Conservation (phyloP, 2,888 invertebrate species). For the Parnassius glacialis region DNA sequence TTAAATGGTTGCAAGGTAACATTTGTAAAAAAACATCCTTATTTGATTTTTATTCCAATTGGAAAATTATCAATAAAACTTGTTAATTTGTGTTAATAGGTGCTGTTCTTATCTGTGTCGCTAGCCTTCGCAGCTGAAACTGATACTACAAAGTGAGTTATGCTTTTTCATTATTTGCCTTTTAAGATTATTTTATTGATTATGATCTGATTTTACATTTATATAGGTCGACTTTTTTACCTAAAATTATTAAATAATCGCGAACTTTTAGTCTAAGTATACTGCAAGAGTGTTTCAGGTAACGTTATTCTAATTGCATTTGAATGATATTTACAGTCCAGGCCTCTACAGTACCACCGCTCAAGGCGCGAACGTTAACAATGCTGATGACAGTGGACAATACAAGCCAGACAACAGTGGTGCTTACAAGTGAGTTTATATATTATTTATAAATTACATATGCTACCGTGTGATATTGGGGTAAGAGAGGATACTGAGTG, state of each 20-base stretch:
- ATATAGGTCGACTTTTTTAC: too few relatives aligned
- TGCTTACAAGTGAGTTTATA: conserved; percentile 38
- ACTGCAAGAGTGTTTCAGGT: too few relatives aligned
- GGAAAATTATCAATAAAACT: neutral
- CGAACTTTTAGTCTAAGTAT: too few relatives aligned
- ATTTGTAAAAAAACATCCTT: conserved; percentile 2
- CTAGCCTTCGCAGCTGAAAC: conserved; percentile 58
- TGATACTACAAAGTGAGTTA: conserved; percentile 41
- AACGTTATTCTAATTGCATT: too few relatives aligned
- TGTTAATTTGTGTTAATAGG: conserved; percentile 45
- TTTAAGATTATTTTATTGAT: neutral
- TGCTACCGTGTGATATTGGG: too few relatives aligned
- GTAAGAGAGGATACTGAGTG: too few relatives aligned
- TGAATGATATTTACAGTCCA: neutral
- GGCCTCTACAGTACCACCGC: conserved; percentile 19
- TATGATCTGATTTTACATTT: too few relatives aligned
- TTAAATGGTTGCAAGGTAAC: conserved; percentile 5
- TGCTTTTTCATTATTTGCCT: neutral
- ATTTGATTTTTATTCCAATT: conserved; percentile 13
- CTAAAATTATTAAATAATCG: too few relatives aligned
- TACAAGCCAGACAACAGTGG: conserved; percentile 47
- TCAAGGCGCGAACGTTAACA: conserved; percentile 25
- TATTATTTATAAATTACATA: too few relatives aligned
- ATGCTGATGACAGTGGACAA: conserved; percentile 37
- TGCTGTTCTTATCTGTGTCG: conserved; percentile 54